Evolutionary conservation across 2,888 invertebrate species (phyloP), one percentile per base, ranked within the genome.

Genomic region (Sycophila texana): DNA sequence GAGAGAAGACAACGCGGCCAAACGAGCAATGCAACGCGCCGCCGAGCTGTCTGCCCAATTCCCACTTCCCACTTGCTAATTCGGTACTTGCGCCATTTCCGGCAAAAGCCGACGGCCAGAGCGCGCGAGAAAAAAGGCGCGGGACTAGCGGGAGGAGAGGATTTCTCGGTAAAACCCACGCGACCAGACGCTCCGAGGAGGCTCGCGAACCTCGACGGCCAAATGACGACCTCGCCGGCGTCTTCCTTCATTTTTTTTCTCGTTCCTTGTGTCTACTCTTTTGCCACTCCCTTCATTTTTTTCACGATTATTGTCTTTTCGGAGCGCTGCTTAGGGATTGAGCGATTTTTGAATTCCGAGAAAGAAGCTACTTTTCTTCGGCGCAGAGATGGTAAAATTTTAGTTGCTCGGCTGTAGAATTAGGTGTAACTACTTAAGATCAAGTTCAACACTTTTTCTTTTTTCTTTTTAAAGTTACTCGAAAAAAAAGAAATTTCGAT

Each of bases 41-140:
- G 87, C 87, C 88, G 86, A 84, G 87, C 87, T 86, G 87, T 87
- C 87, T 88, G 86, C 88, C 87, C 86, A 87, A 87, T 86, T 84
- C 85, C 83, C 80, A 85, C 86, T 86, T 87, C 86, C 87, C 86
- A 85, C 86, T 87, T 84, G 86, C 83, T 84, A 86, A 85, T 85
- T 84, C 85, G 83, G 82, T 84, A 84, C 86, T 87, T 87, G 85
- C 86, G 85, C 87, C 88, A 87, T 88, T 88, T 88, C 88, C 88
- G 87, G 86, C 86, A 74, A 74, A 63, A 86, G 84, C 83, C 83
- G 86, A 85, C 84, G 85, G 82, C 82, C 82, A 83, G 55, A n/a
- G 49, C 18, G 74, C 3, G 55, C 49, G 22, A 49, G 70, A 57
- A 47, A 66, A 55, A 76, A 63, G 53, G 47, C 18, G 16, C 39